Evolutionary conservation across 30 jellyfish, hydroid and myxozoan genomes (phyloP), one percentile per base, ranked within the genome.

Genomic region (Chrysaora quinquecirrha): DNA sequence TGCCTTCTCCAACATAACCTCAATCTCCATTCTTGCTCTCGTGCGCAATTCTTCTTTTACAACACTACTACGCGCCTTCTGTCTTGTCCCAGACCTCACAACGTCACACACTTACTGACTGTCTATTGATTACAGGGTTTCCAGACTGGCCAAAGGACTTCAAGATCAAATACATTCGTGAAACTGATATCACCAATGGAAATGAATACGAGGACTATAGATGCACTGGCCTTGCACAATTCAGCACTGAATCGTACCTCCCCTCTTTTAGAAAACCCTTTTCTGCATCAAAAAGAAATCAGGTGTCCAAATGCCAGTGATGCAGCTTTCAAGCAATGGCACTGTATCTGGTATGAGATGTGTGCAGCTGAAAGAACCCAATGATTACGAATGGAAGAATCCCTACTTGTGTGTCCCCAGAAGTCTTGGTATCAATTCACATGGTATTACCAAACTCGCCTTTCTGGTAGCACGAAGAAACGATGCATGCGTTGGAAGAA

Each of bases 391-490:
- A 9, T 82, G 93, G 93, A 34, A 29, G 66, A 43, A 61, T 0
- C 85, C 85, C 0, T 82, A 68, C 62, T 28, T 82, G 63, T 82
- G 93, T 46, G 93, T 82, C 6, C 93, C 93, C 23, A 52, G 22
- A 82, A 69, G 12, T 49, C 81, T 0, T 82, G 93, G 93, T 82
- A 70, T 63, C 80, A 69, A 73, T 82, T 82, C 56, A 82, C 80
- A 2, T 82, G 93, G 93, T 27, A 70, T 28, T 25, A 31, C 34
- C 67, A 82, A 19, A 82, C 76, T 19, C 61, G 54, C 19, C 72
- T 47, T 64, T 19, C 12, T n/a, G 75, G 81, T 24, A 82, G 35
- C 19, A 34, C 34, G 4, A 82, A 72, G 31, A 9, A 48, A 24
- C 73, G 86, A 4, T 82, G 93, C 54, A 21, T 82, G 56, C 74